Evolutionary conservation across 2,888 invertebrate genomes (phyloP), one percentile per base, ranked within the genome.

Genomic region (Agrilus biguttatus): DNA sequence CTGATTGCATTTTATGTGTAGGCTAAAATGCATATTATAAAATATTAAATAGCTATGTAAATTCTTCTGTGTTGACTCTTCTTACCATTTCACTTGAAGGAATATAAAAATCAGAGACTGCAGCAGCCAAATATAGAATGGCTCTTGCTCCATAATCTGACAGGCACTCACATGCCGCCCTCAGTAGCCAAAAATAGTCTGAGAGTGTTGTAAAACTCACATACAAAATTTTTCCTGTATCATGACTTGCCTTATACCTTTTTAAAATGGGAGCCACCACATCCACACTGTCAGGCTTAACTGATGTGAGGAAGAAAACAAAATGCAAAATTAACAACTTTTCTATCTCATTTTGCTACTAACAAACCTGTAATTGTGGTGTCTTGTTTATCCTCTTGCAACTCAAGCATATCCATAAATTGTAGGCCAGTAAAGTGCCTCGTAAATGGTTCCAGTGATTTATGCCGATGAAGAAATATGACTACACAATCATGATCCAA

Each of bases 21-120:
- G 95, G 84, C 91, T 93, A 68, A 42, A 71, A 69, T 19, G 33
- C n/a, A 33, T 10, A 2, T 28, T 3, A 28, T 28, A 28, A 28
- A 28, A 19, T 4, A 19, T 4, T 21, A 21, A 21, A 21, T 21
- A 6, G 7, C 4, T 10, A 28, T 10, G 10, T 28, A 8, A 28
- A 10, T 28, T 28, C 4, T 10, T 28, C 8, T 28, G 8, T 28
- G 28, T 23, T n/a, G 10, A 45, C 39, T 36, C 8, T 38, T 61
- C 67, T 72, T 66, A 93, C 93, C 83, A 97, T 84, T 72, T 89
- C 75, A 61, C 83, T 81, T 52, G 83, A 79, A 37, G 96, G 96
- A 63, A 99, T 80, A 67, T 97, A 97, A 72, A 98, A 98, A 70
- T 98, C 98, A 0, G 97, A 95, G 0, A 97, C 98, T 4, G 98